Evolutionary conservation across 2,888 invertebrate species (phyloP), one percentile per base, ranked within the genome.

Genomic region (Deilephila porcellus): DNA sequence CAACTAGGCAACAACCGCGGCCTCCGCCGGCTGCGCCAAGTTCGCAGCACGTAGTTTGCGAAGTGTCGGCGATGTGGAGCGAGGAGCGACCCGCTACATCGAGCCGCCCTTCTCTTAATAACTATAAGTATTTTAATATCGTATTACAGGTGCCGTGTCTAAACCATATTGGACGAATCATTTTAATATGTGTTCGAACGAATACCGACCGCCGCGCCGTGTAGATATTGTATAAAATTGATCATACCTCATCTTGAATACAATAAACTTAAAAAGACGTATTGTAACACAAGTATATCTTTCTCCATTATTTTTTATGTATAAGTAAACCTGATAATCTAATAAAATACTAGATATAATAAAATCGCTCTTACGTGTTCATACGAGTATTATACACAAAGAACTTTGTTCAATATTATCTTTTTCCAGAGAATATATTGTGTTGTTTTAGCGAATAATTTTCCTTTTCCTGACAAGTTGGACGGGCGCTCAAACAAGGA

Each of bases 11-110:
- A 64, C 20, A 64, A 45, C 64, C 20, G 64, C 64, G 64, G 20
- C 45, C 20, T 4, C 37, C 45, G 20, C 64, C 45, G 11, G 64
- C 14, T 37, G 34, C n/a, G n/a, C 37, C 34, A 37, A 64, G 37
- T 64, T 64, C 20, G 37, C 37, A 64, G 37, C 64, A 64, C 64
- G 64, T 64, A 64, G 64, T 64, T 60, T 45, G 11, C 3, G 37
- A 64, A 64, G 64, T 64, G 64, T 64, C 37, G 64, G 64, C n/a
- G 45, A 45, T 11, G 45, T 45, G 11, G 45, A 20, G 7, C 45
- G 37, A n/a, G n/a, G 45, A 37, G 14, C 25, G 62, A 34, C n/a
- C 60, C 60, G 60, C 20, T 5, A 8, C 62, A 7, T 19, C 32
- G 7, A 17, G 32, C 60, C 11, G 60, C 20, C 25, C 20, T 25